A percentile compares a stretch with the other conserved stretches of the same genome.
Conservation (phyloP, 2,113 vertebrate genomes). For the Isichthys henryi region DNA sequence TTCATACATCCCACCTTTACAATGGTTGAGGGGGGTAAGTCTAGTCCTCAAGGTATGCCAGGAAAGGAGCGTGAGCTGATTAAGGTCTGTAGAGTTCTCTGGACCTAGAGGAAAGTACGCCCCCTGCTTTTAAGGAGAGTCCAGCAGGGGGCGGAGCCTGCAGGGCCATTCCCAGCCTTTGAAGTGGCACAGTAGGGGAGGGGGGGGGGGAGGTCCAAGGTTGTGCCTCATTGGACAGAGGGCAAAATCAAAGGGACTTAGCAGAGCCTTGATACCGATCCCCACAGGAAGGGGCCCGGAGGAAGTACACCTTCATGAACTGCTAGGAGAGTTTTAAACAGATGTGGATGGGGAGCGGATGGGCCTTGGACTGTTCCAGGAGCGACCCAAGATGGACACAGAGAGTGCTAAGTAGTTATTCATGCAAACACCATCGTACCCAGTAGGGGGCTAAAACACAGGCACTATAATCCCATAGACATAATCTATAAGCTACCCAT, state of each 20-base stretch:
- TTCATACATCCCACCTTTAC: background rate
- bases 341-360: slow-evolving; percentile 53
- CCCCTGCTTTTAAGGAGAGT: slow-evolving; percentile 67
- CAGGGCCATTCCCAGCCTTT: slow-evolving; percentile 67
- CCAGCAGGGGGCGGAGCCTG: slow-evolving; percentile 65
- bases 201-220: slow-evolving; percentile 59
- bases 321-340: slow-evolving; percentile 76
- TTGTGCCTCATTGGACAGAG: slow-evolving; percentile 62
- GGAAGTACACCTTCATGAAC: slow-evolving; percentile 75
- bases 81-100: slow-evolving; percentile 28
- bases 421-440: background rate
- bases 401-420: slow-evolving; percentile 12
- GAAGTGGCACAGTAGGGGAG: slow-evolving; percentile 69
- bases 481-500: background rate
- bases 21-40: background rate
- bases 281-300: slow-evolving; percentile 71
- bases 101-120: slow-evolving; percentile 40
- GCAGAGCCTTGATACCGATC: slow-evolving; percentile 77
- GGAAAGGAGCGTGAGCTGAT: slow-evolving; percentile 31
- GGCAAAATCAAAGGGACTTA: slow-evolving; percentile 84
- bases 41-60: slow-evolving; percentile 15
- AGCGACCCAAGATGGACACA: slow-evolving; percentile 32
- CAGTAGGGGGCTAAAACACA: slow-evolving; percentile 2
- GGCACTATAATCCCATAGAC: background rate
- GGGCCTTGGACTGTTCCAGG: background rate